phyloP scores from a whole-genome alignment of 2,797 vertebrate genomes.

The Sebastes oblongus region DNA sequence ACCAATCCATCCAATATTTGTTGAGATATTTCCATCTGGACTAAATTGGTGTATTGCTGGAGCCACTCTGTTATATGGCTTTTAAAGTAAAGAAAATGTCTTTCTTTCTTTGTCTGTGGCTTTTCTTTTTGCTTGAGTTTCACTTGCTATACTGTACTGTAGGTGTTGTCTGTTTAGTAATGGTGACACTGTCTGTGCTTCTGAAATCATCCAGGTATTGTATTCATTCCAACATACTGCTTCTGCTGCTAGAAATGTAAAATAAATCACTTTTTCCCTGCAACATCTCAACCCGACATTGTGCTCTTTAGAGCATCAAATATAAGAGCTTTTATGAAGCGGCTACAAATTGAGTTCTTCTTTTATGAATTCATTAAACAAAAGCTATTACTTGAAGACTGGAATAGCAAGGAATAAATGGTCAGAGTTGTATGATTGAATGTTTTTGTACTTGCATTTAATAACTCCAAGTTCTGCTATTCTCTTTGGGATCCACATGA shows the following conservation, averaged over 20 bases:
- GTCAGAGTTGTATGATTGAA: background rate
- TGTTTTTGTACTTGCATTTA: background rate
- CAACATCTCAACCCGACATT: background rate
- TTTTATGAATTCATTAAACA: background rate
- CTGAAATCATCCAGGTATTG: background rate
- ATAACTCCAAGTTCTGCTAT: background rate
- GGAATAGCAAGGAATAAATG: background rate
- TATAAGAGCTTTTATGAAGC: background rate
- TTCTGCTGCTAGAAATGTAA: background rate
- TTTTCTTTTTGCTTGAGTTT: background rate
- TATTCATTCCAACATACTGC: background rate
- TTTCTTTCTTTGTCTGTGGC: background rate
- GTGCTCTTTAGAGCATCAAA: background rate
- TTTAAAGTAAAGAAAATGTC: background rate
- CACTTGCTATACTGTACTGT: background rate
- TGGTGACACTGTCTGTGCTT: no score
- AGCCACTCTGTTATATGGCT: background rate
- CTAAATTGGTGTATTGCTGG: background rate
- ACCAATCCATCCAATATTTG: no score
- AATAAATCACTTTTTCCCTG: background rate
- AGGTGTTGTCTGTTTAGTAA: background rate
- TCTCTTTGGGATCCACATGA: background rate
- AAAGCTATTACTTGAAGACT: background rate
- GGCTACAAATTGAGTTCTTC: background rate
- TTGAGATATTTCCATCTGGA: background rate